Base-by-base conservation (phyloP, 2,888 invertebrate genomes). In the Sarcophaga caerulescens region DNA sequence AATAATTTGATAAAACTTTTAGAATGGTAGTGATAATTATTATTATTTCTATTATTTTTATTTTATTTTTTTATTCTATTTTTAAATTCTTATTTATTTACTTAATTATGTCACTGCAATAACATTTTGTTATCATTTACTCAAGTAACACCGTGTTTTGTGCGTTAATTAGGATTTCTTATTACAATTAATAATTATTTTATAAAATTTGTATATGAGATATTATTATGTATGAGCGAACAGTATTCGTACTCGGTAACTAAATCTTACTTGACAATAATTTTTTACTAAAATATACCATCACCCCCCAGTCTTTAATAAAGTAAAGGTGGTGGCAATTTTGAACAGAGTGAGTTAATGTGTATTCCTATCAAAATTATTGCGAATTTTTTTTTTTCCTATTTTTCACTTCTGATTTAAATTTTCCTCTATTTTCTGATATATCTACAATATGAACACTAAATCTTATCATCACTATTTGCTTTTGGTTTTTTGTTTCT, bases 121-220 rank as follows among this genome's bases (percentile, higher is more conserved):
- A 75, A 62, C 17, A 68, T 35, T 35, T 62, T 45, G 19, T 71
- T 47, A 14, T 47, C 10, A 25, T 77, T 66, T 57, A 23, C 69
- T 59, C 82, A 71, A 76, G 79, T 83, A 83, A 83, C 73, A 77
- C 62, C 23, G 25, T 74, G 57, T 47, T 85, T 82, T 85, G 85
- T 85, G 85, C 85, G 85, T 84, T 81, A 68, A 69, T 77, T 80
- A 81, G 21, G 74, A 75, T 47, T 68, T 74, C 45, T 71, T 70
- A 65, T 82, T 45, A 35, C 35, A 35, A 35, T 23, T 35, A 35
- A 35, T 59, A 47, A 4, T 47, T 12, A 47, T 47, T 47, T 47
- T 47, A 47, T 47, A 47, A 47, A 47, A 47, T 11, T 47, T 47
- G 47, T 47, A 47, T 47, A 66, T 44, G 21, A 19, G 45, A 65